These are phyloP conservation scores for Mixornis gularis DNA, from an alignment of 2,113 vertebrate genomes.

Conservation along the genomic window DNA sequence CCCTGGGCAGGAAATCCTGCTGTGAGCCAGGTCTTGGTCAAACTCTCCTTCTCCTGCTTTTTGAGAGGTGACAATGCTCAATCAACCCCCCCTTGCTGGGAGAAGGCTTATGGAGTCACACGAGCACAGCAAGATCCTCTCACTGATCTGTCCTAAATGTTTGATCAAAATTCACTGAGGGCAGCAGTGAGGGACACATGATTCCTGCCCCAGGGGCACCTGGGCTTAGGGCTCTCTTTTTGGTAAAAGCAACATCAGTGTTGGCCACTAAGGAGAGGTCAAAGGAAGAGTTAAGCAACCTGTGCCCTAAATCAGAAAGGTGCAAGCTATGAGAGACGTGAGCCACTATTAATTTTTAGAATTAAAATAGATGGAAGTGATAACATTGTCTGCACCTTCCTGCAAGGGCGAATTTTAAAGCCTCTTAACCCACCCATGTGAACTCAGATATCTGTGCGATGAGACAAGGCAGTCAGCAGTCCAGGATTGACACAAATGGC, in stretches of 20 bases:
- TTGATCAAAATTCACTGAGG: neutral
- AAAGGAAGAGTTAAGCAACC: neutral
- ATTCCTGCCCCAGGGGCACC: neutral
- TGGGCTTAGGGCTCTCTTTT: neutral
- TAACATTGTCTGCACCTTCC: neutral
- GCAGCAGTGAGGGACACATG: neutral
- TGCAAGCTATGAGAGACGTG: neutral
- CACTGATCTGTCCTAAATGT: neutral
- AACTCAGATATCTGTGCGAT: neutral
- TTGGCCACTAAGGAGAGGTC: neutral
- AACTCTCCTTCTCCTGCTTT: neutral
- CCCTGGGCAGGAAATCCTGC: neutral
- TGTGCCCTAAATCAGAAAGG: neutral
- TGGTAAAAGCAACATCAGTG: neutral
- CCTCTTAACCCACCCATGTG: neutral
- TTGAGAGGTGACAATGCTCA: neutral
- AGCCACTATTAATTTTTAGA: neutral
- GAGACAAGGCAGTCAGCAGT: neutral
- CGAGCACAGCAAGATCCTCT: neutral
- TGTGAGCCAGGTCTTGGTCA: neutral
- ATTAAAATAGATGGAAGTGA: neutral
- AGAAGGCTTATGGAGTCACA: neutral
- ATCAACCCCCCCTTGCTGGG: rapidly evolving
- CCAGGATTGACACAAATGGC: neutral
- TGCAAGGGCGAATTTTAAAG: neutral